Conservation (phyloP, 2,113 vertebrate genomes). For the Oryzias melastigma region DNA sequence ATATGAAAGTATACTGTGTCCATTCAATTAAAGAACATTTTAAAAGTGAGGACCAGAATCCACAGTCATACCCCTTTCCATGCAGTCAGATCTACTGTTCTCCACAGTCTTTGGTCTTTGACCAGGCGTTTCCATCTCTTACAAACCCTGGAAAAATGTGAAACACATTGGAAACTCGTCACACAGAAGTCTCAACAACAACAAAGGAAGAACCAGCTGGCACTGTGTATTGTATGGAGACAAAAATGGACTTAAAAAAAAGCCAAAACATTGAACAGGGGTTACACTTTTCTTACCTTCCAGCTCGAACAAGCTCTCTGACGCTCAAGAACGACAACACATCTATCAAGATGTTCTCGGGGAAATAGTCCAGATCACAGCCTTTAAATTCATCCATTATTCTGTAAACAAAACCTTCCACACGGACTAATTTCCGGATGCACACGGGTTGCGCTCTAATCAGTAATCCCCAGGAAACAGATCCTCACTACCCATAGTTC, state of each 20-base stretch:
- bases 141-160: conserved; percentile 69
- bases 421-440: conserved; percentile 59
- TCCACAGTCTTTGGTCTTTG: conserved; percentile 80
- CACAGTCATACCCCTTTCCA: conserved; percentile 74
- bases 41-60: not conserved
- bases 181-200: conserved; percentile 19
- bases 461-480: conserved; percentile 56
- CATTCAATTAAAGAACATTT: not conserved
- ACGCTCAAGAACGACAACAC: conserved; percentile 76
- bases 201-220: no score
- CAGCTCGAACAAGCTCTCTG: conserved; percentile 71
- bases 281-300: conserved; percentile 61
- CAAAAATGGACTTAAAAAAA: not conserved
- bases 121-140: conserved; percentile 77
- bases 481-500: not conserved
- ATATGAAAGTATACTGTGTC: no score
- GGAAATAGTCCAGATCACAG: conserved; percentile 72
- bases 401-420: conserved; percentile 67
- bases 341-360: conserved; percentile 79
- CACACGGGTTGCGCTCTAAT: conserved; percentile 52
- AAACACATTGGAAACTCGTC: conserved; percentile 16
- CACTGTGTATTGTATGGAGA: conserved; percentile 7
- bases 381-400: conserved; percentile 75
- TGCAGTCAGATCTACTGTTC: conserved; percentile 73
- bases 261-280: conserved; percentile 1